phyloP scores from a whole-genome alignment of 2,888 invertebrate species.

The Platycheirus rosarum region DNA sequence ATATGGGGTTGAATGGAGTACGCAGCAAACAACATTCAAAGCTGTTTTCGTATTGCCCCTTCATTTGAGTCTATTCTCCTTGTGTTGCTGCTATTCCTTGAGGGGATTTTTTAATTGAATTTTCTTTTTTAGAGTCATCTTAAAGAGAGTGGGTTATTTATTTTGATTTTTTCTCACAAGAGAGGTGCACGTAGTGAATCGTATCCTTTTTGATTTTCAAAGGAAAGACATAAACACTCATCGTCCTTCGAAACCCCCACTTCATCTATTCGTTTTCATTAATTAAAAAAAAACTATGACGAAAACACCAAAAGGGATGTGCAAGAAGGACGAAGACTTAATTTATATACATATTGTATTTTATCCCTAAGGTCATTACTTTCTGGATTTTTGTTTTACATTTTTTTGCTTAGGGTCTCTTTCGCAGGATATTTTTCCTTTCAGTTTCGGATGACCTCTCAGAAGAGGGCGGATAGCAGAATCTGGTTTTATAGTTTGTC shows the following conservation, averaged over 20 bases:
- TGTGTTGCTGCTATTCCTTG: constrained; percentile 25
- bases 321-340: constrained; percentile 3
- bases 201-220: constrained; percentile 55
- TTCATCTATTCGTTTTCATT: constrained; percentile 50
- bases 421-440: constrained; percentile 37
- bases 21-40: not conserved
- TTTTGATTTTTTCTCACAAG: not conserved
- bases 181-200: constrained; percentile 23
- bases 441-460: constrained; percentile 32
- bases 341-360: constrained; percentile 53
- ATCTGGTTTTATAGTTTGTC: constrained; percentile 67
- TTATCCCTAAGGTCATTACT: constrained; percentile 65
- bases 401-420: constrained; percentile 15
- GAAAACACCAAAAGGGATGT: constrained; percentile 25
- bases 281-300: constrained; percentile 66
- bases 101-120: constrained; percentile 69
- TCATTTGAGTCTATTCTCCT: constrained; percentile 53
- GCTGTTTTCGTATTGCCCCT: constrained; percentile 24
- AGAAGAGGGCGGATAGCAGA: constrained; percentile 30
- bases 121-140: constrained; percentile 44
- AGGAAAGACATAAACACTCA: constrained; percentile 72
- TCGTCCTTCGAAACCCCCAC: constrained; percentile 42
- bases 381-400: constrained; percentile 2
- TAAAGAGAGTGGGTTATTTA: not conserved
- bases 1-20: not conserved